Evolutionary conservation across 2,113 vertebrate species (phyloP).

Genomic region (Calidris pygmaea): DNA sequence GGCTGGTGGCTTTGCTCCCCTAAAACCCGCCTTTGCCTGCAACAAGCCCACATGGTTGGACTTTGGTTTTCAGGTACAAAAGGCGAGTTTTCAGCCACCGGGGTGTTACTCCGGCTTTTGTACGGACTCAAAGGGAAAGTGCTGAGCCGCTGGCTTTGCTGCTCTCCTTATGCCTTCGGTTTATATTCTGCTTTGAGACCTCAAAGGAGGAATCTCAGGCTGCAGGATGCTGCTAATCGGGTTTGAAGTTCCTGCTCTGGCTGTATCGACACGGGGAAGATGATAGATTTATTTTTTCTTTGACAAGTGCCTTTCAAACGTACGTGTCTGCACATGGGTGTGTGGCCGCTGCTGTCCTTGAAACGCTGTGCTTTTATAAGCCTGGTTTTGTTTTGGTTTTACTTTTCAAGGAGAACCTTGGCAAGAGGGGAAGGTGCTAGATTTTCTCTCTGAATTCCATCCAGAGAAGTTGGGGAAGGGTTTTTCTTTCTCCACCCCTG

Average conservation of each 20-base stretch:
- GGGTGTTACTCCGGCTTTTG: accelerated
- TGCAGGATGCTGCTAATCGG: slow-evolving; percentile 53
- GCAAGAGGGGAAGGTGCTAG: background rate
- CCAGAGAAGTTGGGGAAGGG: background rate
- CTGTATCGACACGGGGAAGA: slow-evolving; percentile 15
- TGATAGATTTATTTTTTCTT: slow-evolving; percentile 25
- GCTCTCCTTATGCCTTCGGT: background rate
- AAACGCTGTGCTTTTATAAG: slow-evolving; percentile 5
- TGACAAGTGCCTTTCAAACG: background rate
- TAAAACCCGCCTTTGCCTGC: background rate
- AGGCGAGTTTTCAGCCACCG: background rate
- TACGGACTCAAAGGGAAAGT: background rate
- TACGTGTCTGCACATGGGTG: slow-evolving; percentile 7
- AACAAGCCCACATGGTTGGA: background rate
- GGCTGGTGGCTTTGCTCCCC: background rate
- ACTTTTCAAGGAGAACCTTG: background rate
- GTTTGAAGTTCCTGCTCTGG: slow-evolving; percentile 57
- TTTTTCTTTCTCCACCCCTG: background rate
- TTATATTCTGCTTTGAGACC: slow-evolving; percentile 30
- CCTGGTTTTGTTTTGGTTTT: slow-evolving; percentile 9
- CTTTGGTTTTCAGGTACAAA: background rate
- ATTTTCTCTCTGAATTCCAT: background rate
- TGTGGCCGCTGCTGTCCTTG: background rate
- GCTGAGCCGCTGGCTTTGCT: background rate
- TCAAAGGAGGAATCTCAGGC: slow-evolving; percentile 41